Base-by-base conservation (phyloP, 2,888 invertebrate genomes). In the Shargacucullia verbasci region DNA sequence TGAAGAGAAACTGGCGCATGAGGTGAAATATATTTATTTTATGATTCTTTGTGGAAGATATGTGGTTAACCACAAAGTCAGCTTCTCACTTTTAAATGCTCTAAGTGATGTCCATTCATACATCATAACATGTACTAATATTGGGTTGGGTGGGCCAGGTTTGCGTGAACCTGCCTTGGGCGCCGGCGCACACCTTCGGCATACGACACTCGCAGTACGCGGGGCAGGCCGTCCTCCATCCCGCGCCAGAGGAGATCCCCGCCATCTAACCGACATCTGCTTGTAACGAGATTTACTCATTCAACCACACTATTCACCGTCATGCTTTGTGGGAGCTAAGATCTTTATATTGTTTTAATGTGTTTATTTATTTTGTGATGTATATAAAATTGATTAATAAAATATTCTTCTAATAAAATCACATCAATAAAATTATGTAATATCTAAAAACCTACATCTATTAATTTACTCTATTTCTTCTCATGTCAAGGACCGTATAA, bases 151-250 rank as follows among this genome's bases (percentile, higher is more conserved):
- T 81, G 59, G 79, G 29, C 29, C 90, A 94, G 94, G 94, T 94
- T 72, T 94, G 94, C 85, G 91, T 94, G 82, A 95, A 94, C 80
- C 88, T 95, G 70, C 94, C 94, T 54, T 94, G 95, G 89, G 95
- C 96, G 65, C 96, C 96, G 33, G 95, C 96, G 76, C 96, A 97
- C 83, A 96, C 97, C 27, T 97, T 97, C 82, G 97, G 97, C 73
- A 97, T 97, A 83, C 95, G 96, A 75, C 97, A 97, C 87, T 97
- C 97, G 44, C 95, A 94, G 54, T 96, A 95, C 88, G 94, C 95
- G 78, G 96, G 96, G 41, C 92, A 94, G 76, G 81, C 95, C 43
- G 85, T 69, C 52, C 68, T 85, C 78, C 87, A 89, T 74, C 85
- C 91, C 10, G 87, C 89, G 25, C 91, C 93, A 35, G 94, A 94